Evolutionary conservation across 2,797 vertebrate genomes (phyloP), one percentile per base, ranked within the genome.

Genomic region (Sparidentex hasta): DNA sequence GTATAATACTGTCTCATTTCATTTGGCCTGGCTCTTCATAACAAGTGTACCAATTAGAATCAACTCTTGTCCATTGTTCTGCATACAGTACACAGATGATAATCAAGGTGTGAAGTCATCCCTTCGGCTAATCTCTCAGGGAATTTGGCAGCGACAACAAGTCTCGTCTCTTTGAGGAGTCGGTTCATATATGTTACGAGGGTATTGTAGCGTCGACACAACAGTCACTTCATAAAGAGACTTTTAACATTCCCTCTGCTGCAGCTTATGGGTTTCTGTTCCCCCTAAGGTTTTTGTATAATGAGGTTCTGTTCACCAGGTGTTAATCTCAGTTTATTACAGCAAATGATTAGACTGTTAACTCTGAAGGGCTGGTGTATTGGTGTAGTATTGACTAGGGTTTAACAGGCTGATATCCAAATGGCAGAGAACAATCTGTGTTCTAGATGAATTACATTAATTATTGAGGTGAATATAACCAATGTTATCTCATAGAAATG

Each of bases 181-280:
- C 87, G 47, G 23, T 74, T 80, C 27, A 71, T 76, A 71, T 84
- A 11, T 61, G 57, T 78, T 69, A 57, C 21, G 41, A 81, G 50
- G 63, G 68, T 57, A 55, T 80, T 83, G 46, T 76, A 17, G 29
- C 11, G 81, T 86, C 74, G 84, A 78, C 81, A 63, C 72, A 56
- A 65, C 76, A 64, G 65, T 79, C 79, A 71, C 82, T 91, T 84
- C 84, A 82, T 89, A 89, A 86, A 84, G 69, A 87, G 76, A 76
- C 69, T 87, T 77, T 87, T 25, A 90, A 85, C 84, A 71, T 74
- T 81, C 80, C 78, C 67, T 38, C 21, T 23, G 52, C 41, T 74
- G 54, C 71, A 79, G 71, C 41, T 71, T 76, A 66, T 77, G 80
- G 61, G 46, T 75, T 82, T 76, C 73, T 62, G 9, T 61, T 73